phyloP scores from a whole-genome alignment of 2,888 invertebrate genomes.

The Caenorhabditis imperialis region DNA sequence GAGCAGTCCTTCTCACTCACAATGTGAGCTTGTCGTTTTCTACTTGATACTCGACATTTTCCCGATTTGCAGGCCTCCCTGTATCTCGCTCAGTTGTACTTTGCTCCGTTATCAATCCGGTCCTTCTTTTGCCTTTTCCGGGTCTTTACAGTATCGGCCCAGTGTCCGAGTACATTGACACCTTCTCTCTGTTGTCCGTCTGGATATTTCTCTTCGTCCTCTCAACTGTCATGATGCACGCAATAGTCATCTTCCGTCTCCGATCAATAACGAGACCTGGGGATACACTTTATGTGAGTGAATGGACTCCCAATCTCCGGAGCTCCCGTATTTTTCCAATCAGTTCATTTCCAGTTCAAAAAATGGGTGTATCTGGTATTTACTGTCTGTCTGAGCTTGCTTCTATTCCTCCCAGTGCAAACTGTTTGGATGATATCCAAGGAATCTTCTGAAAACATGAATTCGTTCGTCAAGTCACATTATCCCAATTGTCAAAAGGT shows the following conservation, averaged over 20 bases:
- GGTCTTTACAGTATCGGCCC: slow-evolving; percentile 27
- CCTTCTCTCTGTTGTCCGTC: not conserved
- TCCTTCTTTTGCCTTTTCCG: slow-evolving; percentile 17
- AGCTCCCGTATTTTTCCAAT: no score
- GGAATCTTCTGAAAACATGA: not conserved
- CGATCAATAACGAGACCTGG: not conserved
- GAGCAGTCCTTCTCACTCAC: slow-evolving; percentile 4
- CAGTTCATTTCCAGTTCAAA: not conserved
- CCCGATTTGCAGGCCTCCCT: slow-evolving; percentile 20
- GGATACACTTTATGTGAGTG: not conserved
- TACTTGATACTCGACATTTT: not conserved
- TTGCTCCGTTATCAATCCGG: slow-evolving; percentile 20
- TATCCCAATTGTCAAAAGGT: slow-evolving; percentile 1
- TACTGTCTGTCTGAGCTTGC: not conserved
- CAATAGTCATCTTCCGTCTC: not conserved
- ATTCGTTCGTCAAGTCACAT: not conserved
- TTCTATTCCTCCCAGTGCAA: not conserved
- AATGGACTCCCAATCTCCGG: not conserved
- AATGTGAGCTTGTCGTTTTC: slow-evolving; percentile 3
- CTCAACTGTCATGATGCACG: slow-evolving; percentile 9
- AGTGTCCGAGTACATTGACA: not conserved
- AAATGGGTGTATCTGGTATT: not conserved
- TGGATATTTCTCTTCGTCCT: not conserved
- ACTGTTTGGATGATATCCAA: not conserved
- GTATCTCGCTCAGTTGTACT: slow-evolving; percentile 18